Evolutionary conservation across 2,888 invertebrate species (phyloP).

Genomic region (Cotesia congregata): DNA sequence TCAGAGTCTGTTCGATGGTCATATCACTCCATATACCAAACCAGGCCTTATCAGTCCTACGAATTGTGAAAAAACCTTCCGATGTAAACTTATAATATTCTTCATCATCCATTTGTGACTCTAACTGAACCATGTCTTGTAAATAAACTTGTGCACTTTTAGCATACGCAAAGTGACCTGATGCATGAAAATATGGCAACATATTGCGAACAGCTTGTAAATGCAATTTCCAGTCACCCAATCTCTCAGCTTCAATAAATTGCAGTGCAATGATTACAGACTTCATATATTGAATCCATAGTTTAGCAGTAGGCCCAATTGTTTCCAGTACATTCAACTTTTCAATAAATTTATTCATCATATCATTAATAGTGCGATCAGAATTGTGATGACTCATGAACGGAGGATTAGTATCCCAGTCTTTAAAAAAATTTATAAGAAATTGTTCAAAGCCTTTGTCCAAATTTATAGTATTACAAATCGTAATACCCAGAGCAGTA

Average conservation of each 20-base stretch:
- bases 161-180: slow-evolving; percentile 53
- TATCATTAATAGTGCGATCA: slow-evolving; percentile 23
- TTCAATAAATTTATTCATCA: slow-evolving; percentile 25
- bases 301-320: slow-evolving; percentile 41
- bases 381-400: slow-evolving; percentile 33
- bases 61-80: slow-evolving; percentile 42
- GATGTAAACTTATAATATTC: slow-evolving; percentile 39
- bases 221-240: slow-evolving; percentile 47
- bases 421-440: slow-evolving; percentile 24
- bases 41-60: slow-evolving; percentile 43
- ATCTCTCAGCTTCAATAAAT: slow-evolving; percentile 52
- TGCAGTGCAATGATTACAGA: slow-evolving; percentile 42
- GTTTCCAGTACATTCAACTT: slow-evolving; percentile 29
- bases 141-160: slow-evolving; percentile 51
- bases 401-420: slow-evolving; percentile 33
- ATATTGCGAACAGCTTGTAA: slow-evolving; percentile 46
- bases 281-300: slow-evolving; percentile 47
- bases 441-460: slow-evolving; percentile 27
- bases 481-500: slow-evolving; percentile 36
- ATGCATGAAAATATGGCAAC: slow-evolving; percentile 48
- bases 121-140: slow-evolving; percentile 48
- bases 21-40: slow-evolving; percentile 43
- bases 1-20: slow-evolving; percentile 42
- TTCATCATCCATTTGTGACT: slow-evolving; percentile 31
- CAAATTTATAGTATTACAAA: slow-evolving; percentile 27